Percentiles rank a stretch among this genome's conserved stretches.
phyloP scores from a whole-genome alignment of 2,797 vertebrate genomes.

The Syncerus caffer region DNA sequence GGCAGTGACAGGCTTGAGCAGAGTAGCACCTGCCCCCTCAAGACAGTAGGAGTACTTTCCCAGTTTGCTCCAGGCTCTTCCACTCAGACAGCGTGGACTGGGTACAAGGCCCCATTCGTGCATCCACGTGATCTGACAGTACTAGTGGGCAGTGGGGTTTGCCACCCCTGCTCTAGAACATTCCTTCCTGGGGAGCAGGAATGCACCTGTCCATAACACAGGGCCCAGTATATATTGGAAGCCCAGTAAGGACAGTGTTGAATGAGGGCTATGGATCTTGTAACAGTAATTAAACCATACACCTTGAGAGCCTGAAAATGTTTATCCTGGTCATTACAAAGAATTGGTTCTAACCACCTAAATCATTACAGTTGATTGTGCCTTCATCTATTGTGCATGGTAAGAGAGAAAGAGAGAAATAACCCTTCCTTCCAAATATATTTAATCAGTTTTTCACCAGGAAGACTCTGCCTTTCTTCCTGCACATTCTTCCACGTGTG shows the following conservation, averaged over 20 bases:
- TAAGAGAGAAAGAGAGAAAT: neutral
- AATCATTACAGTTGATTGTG: neutral
- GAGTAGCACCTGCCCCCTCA: no score
- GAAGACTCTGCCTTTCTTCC: neutral
- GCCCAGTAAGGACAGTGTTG: neutral
- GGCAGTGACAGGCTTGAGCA: neutral
- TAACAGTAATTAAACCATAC: rapidly evolving
- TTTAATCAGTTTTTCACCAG: neutral
- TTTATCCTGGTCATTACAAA: neutral
- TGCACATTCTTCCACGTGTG: neutral
- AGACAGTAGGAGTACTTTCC: neutral
- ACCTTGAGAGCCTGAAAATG: neutral
- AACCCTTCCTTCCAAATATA: neutral
- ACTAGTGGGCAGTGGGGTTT: neutral
- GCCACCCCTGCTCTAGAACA: neutral
- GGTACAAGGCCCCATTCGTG: neutral
- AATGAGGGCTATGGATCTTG: neutral
- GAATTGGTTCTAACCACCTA: neutral
- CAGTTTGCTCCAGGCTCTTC: neutral
- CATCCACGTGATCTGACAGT: neutral
- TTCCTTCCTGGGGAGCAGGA: neutral
- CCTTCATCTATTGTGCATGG: neutral
- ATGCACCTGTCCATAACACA: neutral
- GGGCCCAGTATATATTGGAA: neutral
- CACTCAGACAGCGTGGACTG: rapidly evolving